Evolutionary conservation across 1,140 invertebrate species (phyloP), one percentile per base, ranked within the genome.

Genomic region (Brachionus plicatilis): DNA sequence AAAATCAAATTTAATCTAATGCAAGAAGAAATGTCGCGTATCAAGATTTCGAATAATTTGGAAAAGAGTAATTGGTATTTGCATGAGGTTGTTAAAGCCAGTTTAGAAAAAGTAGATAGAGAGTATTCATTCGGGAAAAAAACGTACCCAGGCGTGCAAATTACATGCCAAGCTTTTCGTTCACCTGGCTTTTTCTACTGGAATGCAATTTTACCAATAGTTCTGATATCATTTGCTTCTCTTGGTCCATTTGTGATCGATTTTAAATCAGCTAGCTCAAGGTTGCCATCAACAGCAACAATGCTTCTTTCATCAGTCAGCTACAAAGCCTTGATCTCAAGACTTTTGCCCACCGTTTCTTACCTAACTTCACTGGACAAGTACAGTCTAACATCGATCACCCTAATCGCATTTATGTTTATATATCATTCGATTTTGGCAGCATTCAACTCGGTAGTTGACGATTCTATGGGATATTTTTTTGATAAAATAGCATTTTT

Each of bases 211-310:
- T 68, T 82, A 9, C 79, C 79, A 65, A 82, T 82, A 24, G 20
- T 82, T 60, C 20, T 82, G 12, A 82, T 82, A 9, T 65, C 53
- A 20, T 82, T 82, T 45, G 79, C 79, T 0, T 24, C 79, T 4
- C 79, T 82, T 37, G 79, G 79, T 27, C 79, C 79, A n/a, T 82
- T 82, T 65, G 33, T 82, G 20, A 82, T 82, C 27, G 79, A 82
- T 12, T 82, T n/a, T 65, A 60, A 68, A 82, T 82, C 79, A 12
- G 53, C 79, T 5, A 20, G 20, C 20, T 27, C 79, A 24, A 60
- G 79, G 12, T 14, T 82, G 20, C 79, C 79, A 41, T 82, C 79
- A 17, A 82, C 79, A n/a, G 79, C 79, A 41, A 65, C 79, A 24
- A 82, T 82, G 79, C 79, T 82, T 29, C 43, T 82, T 3, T 65